Base-by-base conservation (phyloP, 2,113 vertebrate genomes). In the Capricornis sumatraensis region DNA sequence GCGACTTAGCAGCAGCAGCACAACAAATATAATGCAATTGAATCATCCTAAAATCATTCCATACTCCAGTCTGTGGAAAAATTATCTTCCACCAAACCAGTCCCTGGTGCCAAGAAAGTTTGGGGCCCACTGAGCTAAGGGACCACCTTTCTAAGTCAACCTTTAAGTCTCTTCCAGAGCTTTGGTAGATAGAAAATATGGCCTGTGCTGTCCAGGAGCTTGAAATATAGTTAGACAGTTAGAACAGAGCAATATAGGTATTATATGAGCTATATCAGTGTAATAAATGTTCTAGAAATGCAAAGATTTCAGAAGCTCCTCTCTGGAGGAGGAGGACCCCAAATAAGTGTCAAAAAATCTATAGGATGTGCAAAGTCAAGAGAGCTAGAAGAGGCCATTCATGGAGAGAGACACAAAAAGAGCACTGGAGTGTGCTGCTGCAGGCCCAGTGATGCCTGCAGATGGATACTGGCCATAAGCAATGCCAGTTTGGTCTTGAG, bases 361-460 rank as follows among this genome's bases (percentile, higher is more conserved):
- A 64, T 58, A 89, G 52, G 62, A 52, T 47, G 8, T 40, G n/a
- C 19, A 58, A 36, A 33, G n/a, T 45, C 79, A 88, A 36, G 16
- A 62, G 30, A 40, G n/a, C 30, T 2, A 4, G 28, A 79, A 25
- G 36, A 23, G 30, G 74, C 6, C 25, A 5, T 23, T 52, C 25
- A 21, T 10, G 10, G 53, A 87, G 23, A 28, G 16, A 50, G 8
- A 45, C 3, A n/a, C 4, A 17, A 45, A 36, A 50, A 12, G 12
- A 23, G 11, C 4, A 21, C 45, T 2, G 6, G 7, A 12, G 1
- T 3, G 7, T 4, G 30, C 1, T 1, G 3, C 4, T 23, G 43
- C 33, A 71, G 30, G 11, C 47, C 40, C 12, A 60, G 57, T 0
- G 3, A 33, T 8, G 21, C 23, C 25, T 0, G 14, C 14, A 60